Evolutionary conservation across 2,797 vertebrate genomes (phyloP).

Genomic region (Pangasius sanitwongsei): DNA sequence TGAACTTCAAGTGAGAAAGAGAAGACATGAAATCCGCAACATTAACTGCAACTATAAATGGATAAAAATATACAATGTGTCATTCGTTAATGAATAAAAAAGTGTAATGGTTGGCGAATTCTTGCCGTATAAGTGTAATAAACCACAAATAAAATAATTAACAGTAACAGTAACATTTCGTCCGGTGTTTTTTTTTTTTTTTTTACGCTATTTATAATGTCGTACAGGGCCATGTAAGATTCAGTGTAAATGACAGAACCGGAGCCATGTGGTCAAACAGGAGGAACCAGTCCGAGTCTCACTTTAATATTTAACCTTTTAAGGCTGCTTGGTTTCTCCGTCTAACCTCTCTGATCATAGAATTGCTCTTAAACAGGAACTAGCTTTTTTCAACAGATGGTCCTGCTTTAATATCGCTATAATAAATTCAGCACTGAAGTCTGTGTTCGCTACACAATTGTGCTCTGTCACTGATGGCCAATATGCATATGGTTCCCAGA

Average conservation of each 20-base stretch:
- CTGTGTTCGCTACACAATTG: slow-evolving; percentile 6
- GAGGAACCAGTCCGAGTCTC: background rate
- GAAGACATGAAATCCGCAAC: background rate
- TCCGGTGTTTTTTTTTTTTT: background rate
- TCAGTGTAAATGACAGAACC: background rate
- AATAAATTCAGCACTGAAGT: slow-evolving; percentile 25
- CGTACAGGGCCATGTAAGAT: background rate
- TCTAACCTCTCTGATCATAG: background rate
- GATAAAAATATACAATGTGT: background rate
- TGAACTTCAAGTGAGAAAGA: background rate
- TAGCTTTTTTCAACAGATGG: slow-evolving; percentile 26
- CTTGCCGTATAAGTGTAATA: background rate
- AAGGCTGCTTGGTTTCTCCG: background rate
- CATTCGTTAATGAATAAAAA: background rate
- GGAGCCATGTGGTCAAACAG: background rate
- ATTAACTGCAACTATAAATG: background rate
- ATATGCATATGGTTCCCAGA: slow-evolving; percentile 6
- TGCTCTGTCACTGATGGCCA: slow-evolving; percentile 25
- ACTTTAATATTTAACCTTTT: background rate
- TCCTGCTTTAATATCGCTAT: slow-evolving; percentile 25
- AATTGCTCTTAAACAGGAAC: background rate
- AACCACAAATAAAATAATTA: background rate
- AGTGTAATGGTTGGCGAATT: background rate
- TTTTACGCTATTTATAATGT: background rate
- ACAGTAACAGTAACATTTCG: background rate